phyloP scores from a whole-genome alignment of 2,113 vertebrate species.

The Lathamus discolor region DNA sequence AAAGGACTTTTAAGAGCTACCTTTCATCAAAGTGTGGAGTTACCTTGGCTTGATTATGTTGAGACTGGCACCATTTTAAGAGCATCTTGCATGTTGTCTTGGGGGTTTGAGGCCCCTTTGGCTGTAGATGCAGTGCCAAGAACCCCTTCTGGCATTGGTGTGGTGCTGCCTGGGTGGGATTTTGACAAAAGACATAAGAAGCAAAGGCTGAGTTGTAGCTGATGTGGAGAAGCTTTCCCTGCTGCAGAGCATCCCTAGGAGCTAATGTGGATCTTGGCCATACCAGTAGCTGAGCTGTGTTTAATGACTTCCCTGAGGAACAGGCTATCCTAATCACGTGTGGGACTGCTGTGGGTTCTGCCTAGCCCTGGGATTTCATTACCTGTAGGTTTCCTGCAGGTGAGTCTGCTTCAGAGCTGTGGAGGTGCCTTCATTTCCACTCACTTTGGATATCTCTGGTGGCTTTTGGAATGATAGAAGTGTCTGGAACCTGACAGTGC shows the following conservation, averaged over 20 bases:
- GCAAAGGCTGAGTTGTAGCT: not conserved
- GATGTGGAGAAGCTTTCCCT: not conserved
- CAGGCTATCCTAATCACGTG: not conserved
- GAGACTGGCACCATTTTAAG: not conserved
- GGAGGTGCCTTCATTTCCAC: not conserved
- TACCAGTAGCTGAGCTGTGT: not conserved
- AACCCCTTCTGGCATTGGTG: not conserved
- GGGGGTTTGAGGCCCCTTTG: not conserved
- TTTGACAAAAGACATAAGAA: not conserved
- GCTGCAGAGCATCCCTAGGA: not conserved
- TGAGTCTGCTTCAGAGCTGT: fast-evolving
- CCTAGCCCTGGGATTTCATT: slow-evolving; percentile 10
- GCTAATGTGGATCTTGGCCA: not conserved
- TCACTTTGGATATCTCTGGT: not conserved
- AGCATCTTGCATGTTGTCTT: not conserved
- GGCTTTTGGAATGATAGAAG: not conserved
- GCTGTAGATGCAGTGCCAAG: not conserved
- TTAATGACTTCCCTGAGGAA: slow-evolving; percentile 42
- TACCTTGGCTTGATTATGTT: not conserved
- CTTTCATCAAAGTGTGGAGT: not conserved
- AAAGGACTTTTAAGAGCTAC: not conserved
- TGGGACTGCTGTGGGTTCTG: not conserved
- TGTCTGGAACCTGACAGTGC: not conserved
- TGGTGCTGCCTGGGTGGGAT: not conserved
- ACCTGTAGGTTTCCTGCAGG: not conserved